Base-by-base conservation (phyloP, 2,113 vertebrate genomes). In the Syngnathus floridae region DNA sequence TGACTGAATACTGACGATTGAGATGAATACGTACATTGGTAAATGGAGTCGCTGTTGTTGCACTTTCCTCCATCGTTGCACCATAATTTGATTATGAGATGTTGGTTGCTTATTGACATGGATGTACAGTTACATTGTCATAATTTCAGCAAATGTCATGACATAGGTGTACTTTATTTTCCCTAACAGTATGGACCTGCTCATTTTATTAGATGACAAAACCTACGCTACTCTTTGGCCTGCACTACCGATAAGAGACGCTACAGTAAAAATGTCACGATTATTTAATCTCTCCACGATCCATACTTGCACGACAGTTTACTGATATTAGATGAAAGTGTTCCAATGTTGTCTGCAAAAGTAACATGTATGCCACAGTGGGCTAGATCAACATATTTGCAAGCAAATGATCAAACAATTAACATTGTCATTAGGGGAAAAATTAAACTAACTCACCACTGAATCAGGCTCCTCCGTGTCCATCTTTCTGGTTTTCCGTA, bases 11-110 rank as follows among this genome's bases (percentile, higher is more conserved):
- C 4, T 7, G n/a, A 43, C 9, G 40, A 36, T 17, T 64, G 26
- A 43, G 16, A 4, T 19, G 7, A 67, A 61, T 43, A 77, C 92
- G 83, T 84, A 97, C 95, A 93, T 66, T 69, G 93, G 83, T 31
- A 82, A 81, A 60, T 91, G 83, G 8, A 91, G 81, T 22, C 73
- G 79, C 66, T 89, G 75, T 54, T 88, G 87, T 65, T 92, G 82
- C 19, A 91, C 66, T n/a, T 85, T 89, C 55, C 66, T 80, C 77
- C 88, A 87, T 70, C 82, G 87, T 69, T 91, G 85, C 1, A 52
- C 78, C 79, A 93, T 5, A 0, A 94, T 72, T n/a, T 88, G 92
- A 17, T 70, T 90, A 40, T 84, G 87, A 31, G 59, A 46, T 5
- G 76, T n/a, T 3, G n/a, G 59, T 17, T 61, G 19, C 37, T 60